These are phyloP conservation scores for Anoplopoma fimbria DNA, from an alignment of 2,113 vertebrate genomes.

Conservation along the genomic window DNA sequence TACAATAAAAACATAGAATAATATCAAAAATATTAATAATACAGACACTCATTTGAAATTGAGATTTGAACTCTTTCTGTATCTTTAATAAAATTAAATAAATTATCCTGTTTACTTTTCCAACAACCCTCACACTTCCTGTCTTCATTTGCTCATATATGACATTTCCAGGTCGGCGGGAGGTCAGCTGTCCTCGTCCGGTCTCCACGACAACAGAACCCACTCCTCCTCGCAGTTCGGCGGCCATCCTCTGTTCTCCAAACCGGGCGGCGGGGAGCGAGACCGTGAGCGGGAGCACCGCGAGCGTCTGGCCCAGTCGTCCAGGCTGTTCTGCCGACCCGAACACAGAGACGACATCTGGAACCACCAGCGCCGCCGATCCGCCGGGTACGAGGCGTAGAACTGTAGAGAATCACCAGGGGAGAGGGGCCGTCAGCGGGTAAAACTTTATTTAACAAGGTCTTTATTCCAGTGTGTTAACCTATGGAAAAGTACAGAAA, in stretches of 20 bases:
- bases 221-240: constrained; percentile 54
- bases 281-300: constrained; percentile 64
- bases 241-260: not conserved
- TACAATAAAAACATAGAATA: not conserved
- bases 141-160: not conserved
- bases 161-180: constrained; percentile 70
- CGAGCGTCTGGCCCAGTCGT: constrained; percentile 75
- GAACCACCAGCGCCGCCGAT: constrained; percentile 76
- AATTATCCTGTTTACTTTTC: not conserved
- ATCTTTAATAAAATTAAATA: not conserved
- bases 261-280: constrained; percentile 2
- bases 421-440: constrained; percentile 7
- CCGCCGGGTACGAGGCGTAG: constrained; percentile 71
- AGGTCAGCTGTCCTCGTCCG: constrained; percentile 68
- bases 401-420: not conserved
- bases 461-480: constrained; percentile 33
- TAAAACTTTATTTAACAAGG: not conserved
- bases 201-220: constrained; percentile 53
- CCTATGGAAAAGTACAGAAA: constrained; percentile 45
- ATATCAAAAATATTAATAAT: not conserved
- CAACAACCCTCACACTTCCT: not conserved
- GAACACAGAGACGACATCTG: constrained; percentile 80
- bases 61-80: not conserved
- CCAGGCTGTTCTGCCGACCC: constrained; percentile 77
- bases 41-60: not conserved